Base-by-base conservation (phyloP, 1,140 invertebrate species). In the Gonatopus flavifemur region DNA sequence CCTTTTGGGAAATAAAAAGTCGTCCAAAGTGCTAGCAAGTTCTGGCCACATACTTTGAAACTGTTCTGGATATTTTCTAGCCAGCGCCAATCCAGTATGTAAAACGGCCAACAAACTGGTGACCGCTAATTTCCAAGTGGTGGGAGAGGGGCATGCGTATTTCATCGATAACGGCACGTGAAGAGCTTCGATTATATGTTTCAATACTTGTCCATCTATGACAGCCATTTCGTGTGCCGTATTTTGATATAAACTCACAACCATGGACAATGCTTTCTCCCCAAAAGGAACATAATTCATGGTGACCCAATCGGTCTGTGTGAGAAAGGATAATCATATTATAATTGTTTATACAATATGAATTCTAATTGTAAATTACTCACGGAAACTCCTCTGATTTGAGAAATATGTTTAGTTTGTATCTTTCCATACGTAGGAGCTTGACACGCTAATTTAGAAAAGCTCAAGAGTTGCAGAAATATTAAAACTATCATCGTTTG, bases 251-350 rank as follows among this genome's bases (percentile, higher is more conserved):
- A 96, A 73, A 64, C 83, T 86, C 1, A 93, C 88, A 31, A 88
- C 86, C 81, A 94, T 88, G 16, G 84, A 84, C 18, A 96, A 78
- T 10, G 90, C 85, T 70, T 89, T 88, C 68, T 94, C 91, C 54
- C 91, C 90, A 77, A 94, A 94, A 35, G 91, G 90, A 57, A 93
- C 88, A 69, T 90, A 93, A 73, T 91, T 92, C 85, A 90, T 88
- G 31, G 84, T 86, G n/a, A 91, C 81, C 83, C 87, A 90, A 60
- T 92, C 89, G 49, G 83, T 78, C 82, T 78, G 75, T 64, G 63
- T 24, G 79, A 61, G 49, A 64, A 63, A 62, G 40, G 32, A 32
- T 16, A 37, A 49, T 48, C 38, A 39, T 32, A 52, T 32, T 24
- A 52, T 25, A 18, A 48, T 31, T 4, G 8, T 25, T 32, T 18